A percentile compares a stretch with the other conserved stretches of the same genome.
phyloP scores from a whole-genome alignment of 2,113 vertebrate species.

The Hepsetus odoe region DNA sequence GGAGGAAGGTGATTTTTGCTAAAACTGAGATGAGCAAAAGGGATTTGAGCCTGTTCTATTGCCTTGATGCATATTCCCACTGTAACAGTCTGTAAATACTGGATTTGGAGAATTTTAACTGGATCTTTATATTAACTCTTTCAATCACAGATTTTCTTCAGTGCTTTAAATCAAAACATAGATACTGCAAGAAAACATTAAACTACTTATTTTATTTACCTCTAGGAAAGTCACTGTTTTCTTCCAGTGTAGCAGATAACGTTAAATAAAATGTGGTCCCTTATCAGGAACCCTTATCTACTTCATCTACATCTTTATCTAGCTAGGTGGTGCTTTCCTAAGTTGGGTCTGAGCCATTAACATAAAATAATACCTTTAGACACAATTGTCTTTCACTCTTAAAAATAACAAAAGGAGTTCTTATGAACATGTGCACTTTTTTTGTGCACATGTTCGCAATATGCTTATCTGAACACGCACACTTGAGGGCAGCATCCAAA shows the following conservation, averaged over 20 bases:
- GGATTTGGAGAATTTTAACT: slow-evolving; percentile 47
- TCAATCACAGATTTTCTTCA: background rate
- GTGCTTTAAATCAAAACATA: background rate
- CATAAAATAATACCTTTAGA: too few species aligned
- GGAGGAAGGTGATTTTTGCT: slow-evolving; percentile 23
- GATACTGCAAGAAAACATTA: background rate
- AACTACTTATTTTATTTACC: background rate
- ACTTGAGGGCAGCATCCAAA: too few species aligned
- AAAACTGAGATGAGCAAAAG: background rate
- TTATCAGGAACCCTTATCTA: too few species aligned
- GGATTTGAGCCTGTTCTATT: background rate
- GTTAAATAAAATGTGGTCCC: background rate
- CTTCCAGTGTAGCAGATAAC: background rate
- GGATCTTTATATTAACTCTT: slow-evolving; percentile 27
- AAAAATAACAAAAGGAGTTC: too few species aligned
- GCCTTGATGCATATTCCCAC: slow-evolving; percentile 4
- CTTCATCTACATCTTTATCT: too few species aligned
- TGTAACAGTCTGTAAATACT: slow-evolving; percentile 64
- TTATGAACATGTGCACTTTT: too few species aligned
- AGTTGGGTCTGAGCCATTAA: too few species aligned
- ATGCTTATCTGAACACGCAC: too few species aligned
- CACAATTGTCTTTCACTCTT: too few species aligned
- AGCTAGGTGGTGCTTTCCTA: too few species aligned
- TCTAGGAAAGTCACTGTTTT: too few species aligned
- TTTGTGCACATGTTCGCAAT: too few species aligned